Evolutionary conservation across 2,888 invertebrate genomes (phyloP), one percentile per base, ranked within the genome.

Genomic region (Mythimna vitellina): DNA sequence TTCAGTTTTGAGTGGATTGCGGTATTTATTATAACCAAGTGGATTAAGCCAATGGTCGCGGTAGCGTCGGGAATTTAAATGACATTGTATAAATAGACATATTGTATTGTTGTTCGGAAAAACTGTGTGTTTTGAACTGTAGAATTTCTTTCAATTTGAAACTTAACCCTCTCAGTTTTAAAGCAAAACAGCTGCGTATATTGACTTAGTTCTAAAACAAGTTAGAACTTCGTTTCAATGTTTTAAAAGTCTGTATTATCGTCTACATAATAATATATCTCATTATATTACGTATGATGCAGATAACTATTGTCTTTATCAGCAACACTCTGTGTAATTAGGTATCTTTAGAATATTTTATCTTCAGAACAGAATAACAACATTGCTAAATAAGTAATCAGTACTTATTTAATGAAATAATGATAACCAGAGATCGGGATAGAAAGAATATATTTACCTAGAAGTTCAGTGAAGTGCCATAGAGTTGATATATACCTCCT

Each of bases 21-120:
- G 70, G 61, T 75, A 70, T 81, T 87, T 86, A 78, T 82, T 81
- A 61, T 74, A 64, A 64, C 38, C 73, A 81, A 86, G 68, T 78
- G 77, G 80, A 86, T 83, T 83, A 77, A 57, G 57, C 57, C 63
- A 80, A 78, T 70, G 65, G 58, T 79, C 58, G 60, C 49, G 58
- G 54, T 64, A 65, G 46, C 70, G 72, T 29, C 67, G 57, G 54
- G 73, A 74, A 80, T 83, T 78, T 65, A 69, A 62, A 81, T 69
- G 78, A 65, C 78, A 73, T 22, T 22, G 20, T 74, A 78, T 67
- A 74, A 58, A 73, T 81, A 72, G 69, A 54, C 3, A 32, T 42
- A 46, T 38, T 56, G 35, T 61, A 69, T 70, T 63, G 46, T 67
- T 57, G 54, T 58, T 29, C 12, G 38, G 7, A 32, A 25, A 46